Base-by-base conservation (phyloP, 2,797 vertebrate genomes). In the Philypnodon macrostomus region DNA sequence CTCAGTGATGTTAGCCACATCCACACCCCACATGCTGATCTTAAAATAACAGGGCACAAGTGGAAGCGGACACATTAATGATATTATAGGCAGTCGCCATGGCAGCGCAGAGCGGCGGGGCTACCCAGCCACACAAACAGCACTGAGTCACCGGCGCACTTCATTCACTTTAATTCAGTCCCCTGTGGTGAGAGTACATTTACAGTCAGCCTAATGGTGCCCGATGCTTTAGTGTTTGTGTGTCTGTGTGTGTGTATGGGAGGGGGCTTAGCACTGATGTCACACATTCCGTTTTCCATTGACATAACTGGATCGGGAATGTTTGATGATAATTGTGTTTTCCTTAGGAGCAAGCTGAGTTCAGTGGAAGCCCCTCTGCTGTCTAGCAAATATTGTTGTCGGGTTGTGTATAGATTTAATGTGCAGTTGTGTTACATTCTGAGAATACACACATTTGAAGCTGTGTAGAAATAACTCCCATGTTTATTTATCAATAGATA, bases 281-380 rank as follows among this genome's bases (percentile, higher is more conserved):
- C 85, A 89, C 68, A 81, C 68, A 66, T 80, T 85, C 75, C 61
- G 59, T 81, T 89, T 86, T 88, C 81, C 85, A 77, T 77, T 82
- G 78, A 83, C 83, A 79, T 74, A 83, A 82, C 70, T 42, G 36
- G 72, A 80, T 67, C 70, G 79, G 75, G 70, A 75, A 80, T 76
- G 73, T 80, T 80, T 66, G 65, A 71, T 72, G 71, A 72, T 83
- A 67, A 84, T 81, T 79, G 74, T 77, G 73, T 86, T 83, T 84
- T 76, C 33, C 52, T 80, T 67, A 44, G 50, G 64, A 66, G 41
- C 55, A 52, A 35, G 51, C 51, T 51, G 48, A 38, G 55, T 47
- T 58, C 42, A 47, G 46, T 47, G 42, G n/a, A 50, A 26, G 48
- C 14, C 19, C 0, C 42, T 24, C 35, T 17, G 34, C 34, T 26